Conservation (phyloP, 2,797 vertebrate genomes). For the Sebastes umbrosus region DNA sequence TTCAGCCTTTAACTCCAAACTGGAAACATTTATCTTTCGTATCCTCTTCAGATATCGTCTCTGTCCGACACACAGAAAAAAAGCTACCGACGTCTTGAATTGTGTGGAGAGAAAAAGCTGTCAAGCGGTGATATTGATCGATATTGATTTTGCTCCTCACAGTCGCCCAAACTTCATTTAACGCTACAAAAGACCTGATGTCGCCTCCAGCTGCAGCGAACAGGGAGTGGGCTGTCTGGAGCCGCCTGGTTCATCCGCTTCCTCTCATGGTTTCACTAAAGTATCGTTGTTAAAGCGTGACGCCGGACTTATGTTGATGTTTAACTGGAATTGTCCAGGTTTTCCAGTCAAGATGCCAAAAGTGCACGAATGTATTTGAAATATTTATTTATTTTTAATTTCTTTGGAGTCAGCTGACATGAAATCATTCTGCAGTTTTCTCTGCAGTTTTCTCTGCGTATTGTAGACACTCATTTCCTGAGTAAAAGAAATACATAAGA, state of each 20-base stretch:
- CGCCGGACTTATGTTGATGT: not conserved
- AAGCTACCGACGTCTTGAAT: slow-evolving; percentile 9
- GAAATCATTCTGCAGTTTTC: not conserved
- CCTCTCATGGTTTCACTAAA: too few relatives aligned
- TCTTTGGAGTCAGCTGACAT: not conserved
- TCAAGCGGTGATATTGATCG: slow-evolving; percentile 34
- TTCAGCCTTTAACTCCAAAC: not conserved
- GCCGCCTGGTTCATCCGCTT: not conserved
- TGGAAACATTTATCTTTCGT: not conserved
- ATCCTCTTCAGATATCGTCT: not conserved
- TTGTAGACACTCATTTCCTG: not conserved
- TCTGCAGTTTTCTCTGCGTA: not conserved
- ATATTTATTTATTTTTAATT: not conserved
- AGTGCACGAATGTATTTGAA: slow-evolving; percentile 19
- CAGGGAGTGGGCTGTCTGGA: not conserved
- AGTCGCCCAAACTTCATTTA: slow-evolving; percentile 64
- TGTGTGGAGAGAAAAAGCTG: slow-evolving; percentile 21
- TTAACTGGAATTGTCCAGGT: not conserved
- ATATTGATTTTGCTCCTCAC: slow-evolving; percentile 57
- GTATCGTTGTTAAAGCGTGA: not conserved
- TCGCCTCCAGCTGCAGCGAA: slow-evolving; percentile 8
- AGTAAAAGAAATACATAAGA: not conserved
- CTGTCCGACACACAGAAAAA: not conserved
- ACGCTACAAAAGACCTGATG: slow-evolving; percentile 34
- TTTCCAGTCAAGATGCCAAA: not conserved